Evolutionary conservation across 2,797 vertebrate species (phyloP), one percentile per base, ranked within the genome.

Genomic region (Manis javanica): DNA sequence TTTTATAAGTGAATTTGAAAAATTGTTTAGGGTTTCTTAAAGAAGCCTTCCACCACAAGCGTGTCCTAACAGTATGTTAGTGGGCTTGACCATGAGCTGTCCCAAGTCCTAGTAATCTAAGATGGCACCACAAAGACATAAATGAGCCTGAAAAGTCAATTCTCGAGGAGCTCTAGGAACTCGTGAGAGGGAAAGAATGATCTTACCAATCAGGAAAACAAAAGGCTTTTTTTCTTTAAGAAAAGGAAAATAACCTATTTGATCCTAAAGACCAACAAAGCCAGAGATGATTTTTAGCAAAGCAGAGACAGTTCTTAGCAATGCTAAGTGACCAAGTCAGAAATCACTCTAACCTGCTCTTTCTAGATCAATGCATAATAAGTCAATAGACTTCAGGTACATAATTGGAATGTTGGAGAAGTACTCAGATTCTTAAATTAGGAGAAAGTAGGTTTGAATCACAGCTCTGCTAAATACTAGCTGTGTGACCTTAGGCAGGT

Each of bases 281-380:
- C 26, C 82, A 89, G 79, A 92, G 63, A 15, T 68, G 16, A 39
- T 77, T 87, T 91, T 63, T 49, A 90, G 31, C 71, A 90, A 93
- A 69, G 61, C 3, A 78, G n/a, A 81, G n/a, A 78, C 3, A 5
- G 6, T 57, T 64, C 26, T 53, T 55, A 37, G 29, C 15, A 29
- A 90, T 86, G 84, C 31, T 78, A 77, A 94, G 31, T 29, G 42
- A 59, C n/a, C 18, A 82, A 39, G 68, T 85, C 55, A 87, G 77
- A 91, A 93, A 63, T 75, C 26, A 31, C 0, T 57, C 75, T 12
- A 12, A 11, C 81, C 64, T 78, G 6, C 16, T 87, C 74, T 77
- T 72, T 63, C 23, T 13, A 75, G 51, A 6, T 86, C 39, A 37
- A 3, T 11, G 16, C 15, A 85, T 37, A 87, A 19, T n/a, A 39